Conservation (phyloP, 2,888 invertebrate species). For the Rhopalosiphum nymphaeae region DNA sequence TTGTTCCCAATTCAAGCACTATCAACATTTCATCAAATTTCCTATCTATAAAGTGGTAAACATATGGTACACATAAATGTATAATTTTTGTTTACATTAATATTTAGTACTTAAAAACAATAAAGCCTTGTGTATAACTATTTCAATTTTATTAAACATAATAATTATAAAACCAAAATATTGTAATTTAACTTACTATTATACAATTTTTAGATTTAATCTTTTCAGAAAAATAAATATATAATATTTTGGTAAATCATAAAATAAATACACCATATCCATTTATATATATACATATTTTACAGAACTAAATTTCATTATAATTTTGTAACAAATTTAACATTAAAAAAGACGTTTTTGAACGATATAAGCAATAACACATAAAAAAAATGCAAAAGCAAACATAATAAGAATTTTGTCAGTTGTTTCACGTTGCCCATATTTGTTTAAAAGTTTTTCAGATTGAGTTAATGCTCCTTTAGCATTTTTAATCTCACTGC, state of each 20-base stretch:
- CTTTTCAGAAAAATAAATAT: background rate
- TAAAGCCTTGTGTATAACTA: too few relatives aligned
- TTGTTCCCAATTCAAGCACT: too few relatives aligned
- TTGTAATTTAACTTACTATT: background rate
- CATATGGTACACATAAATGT: too few relatives aligned
- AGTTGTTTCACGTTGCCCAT: slow-evolving; percentile 93
- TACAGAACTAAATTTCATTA: background rate
- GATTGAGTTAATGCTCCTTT: slow-evolving; percentile 90
- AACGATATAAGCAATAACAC: slow-evolving; percentile 92
- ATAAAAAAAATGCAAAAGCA: slow-evolving; percentile 89
- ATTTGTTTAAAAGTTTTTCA: slow-evolving; percentile 92
- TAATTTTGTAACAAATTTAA: background rate
- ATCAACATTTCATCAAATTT: too few relatives aligned
- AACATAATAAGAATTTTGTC: slow-evolving; percentile 92
- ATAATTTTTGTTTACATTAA: too few relatives aligned
- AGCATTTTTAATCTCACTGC: slow-evolving; percentile 86
- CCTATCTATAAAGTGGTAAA: too few relatives aligned
- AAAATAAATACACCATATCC: background rate
- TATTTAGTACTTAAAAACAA: too few relatives aligned
- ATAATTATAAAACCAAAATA: background rate
- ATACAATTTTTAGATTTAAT: background rate
- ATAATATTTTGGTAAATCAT: background rate
- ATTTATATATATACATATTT: background rate
- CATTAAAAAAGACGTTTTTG: slow-evolving; percentile 86
- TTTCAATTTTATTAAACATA: background rate